phyloP scores from a whole-genome alignment of 2,797 vertebrate genomes.

The Atherinosoma microstoma region DNA sequence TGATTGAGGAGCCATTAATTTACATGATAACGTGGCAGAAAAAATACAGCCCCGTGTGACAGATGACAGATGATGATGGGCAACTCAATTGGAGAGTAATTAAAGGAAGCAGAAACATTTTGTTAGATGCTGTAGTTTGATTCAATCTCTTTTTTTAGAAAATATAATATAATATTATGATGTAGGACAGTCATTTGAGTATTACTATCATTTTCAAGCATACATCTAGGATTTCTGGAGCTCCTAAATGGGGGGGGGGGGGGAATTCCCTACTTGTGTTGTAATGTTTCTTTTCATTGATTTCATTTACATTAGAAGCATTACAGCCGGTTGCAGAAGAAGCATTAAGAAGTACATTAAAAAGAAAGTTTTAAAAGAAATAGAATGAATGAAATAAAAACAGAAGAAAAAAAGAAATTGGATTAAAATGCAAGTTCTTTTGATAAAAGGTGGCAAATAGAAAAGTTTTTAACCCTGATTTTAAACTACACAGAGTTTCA shows the following conservation, averaged over 20 bases:
- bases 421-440: too few relatives aligned
- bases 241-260: neutral
- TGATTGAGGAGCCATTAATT: constrained; percentile 78
- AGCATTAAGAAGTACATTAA: too few relatives aligned
- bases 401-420: too few relatives aligned
- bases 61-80: constrained; percentile 76
- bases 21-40: constrained; percentile 75
- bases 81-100: constrained; percentile 73
- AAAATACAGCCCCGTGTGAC: constrained; percentile 72
- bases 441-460: too few relatives aligned
- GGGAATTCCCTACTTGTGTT: neutral
- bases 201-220: neutral
- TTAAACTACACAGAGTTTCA: too few relatives aligned
- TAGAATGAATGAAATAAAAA: too few relatives aligned
- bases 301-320: too few relatives aligned
- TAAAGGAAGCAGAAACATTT: constrained; percentile 50
- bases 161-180: constrained; percentile 2
- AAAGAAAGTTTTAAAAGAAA: too few relatives aligned
- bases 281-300: neutral
- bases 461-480: too few relatives aligned
- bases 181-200: constrained; percentile 10
- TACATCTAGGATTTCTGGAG: constrained; percentile 12
- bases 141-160: constrained; percentile 12
- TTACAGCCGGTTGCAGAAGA: too few relatives aligned
- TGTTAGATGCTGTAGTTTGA: constrained; percentile 22